phyloP scores from a whole-genome alignment of 2,888 invertebrate genomes.

The Zelleria hepariella region DNA sequence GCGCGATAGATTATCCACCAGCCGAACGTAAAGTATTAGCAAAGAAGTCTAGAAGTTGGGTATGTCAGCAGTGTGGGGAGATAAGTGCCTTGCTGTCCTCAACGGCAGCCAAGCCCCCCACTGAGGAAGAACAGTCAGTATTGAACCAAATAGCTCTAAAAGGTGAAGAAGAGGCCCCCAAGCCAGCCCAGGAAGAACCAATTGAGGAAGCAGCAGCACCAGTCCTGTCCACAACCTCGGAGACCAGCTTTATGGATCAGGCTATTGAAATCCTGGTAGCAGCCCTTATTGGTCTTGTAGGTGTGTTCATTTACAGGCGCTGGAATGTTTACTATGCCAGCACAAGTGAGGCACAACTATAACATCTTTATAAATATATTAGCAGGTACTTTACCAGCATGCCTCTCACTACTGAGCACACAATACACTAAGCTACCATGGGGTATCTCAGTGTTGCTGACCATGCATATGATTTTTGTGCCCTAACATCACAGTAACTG shows the following conservation, averaged over 20 bases:
- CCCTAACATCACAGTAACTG: too few relatives aligned
- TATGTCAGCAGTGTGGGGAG: constrained; percentile 55
- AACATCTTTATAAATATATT: constrained; percentile 12
- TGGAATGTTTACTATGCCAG: constrained; percentile 41
- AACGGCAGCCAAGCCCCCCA: constrained; percentile 60
- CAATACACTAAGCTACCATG: too few relatives aligned
- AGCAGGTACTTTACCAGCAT: not conserved
- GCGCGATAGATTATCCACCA: constrained; percentile 89
- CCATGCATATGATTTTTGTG: too few relatives aligned
- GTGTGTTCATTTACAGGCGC: constrained; percentile 59
- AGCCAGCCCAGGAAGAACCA: constrained; percentile 38
- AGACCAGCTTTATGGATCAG: constrained; percentile 54
- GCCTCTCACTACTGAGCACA: too few relatives aligned
- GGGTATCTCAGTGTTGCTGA: too few relatives aligned
- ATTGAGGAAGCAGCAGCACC: constrained; percentile 35
- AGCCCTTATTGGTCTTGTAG: constrained; percentile 53
- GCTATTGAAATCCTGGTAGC: constrained; percentile 56
- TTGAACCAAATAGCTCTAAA: constrained; percentile 65
- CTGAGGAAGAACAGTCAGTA: constrained; percentile 62
- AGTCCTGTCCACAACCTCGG: constrained; percentile 44
- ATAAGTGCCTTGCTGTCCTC: constrained; percentile 49
- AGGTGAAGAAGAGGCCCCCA: constrained; percentile 56
- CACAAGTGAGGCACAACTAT: constrained; percentile 41
- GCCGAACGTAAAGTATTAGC: constrained; percentile 87
- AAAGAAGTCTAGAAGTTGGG: constrained; percentile 74